Conservation (phyloP, 2,113 vertebrate genomes). For the Romanogobio albipinnatus region DNA sequence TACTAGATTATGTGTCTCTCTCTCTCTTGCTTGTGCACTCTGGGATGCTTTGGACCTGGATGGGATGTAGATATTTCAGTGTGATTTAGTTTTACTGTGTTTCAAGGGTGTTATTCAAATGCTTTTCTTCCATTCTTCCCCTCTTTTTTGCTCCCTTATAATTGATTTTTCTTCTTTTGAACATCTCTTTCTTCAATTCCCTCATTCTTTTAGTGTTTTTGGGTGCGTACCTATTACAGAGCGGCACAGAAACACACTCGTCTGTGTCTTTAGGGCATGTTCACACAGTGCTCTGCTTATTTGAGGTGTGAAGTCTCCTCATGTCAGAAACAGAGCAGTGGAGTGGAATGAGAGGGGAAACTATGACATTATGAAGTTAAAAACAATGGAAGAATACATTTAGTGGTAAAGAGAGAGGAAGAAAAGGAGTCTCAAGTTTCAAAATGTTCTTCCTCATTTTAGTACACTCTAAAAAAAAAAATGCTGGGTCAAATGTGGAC, state of each 20-base stretch:
- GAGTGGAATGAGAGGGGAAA: not conserved
- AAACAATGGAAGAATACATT: not conserved
- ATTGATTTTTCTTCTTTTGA: not conserved
- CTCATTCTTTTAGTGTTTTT: not conserved
- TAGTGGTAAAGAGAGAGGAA: not conserved
- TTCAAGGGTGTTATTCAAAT: not conserved
- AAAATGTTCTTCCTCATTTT: not conserved
- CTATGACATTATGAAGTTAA: not conserved
- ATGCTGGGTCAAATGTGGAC: too few species aligned
- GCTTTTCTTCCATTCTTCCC: not conserved
- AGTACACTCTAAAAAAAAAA: too few species aligned
- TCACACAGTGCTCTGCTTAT: slow-evolving; percentile 27
- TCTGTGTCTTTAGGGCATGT: slow-evolving; percentile 14
- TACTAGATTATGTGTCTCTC: not conserved
- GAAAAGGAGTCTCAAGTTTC: not conserved
- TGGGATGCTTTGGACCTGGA: not conserved
- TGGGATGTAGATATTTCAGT: not conserved
- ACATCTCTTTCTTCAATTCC: not conserved
- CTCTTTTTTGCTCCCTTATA: not conserved
- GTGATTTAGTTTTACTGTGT: not conserved
- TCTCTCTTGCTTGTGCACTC: not conserved
- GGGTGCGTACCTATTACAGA: not conserved
- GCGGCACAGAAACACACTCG: not conserved
- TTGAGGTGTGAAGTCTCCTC: slow-evolving; percentile 11
- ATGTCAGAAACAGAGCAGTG: not conserved